phyloP scores from a whole-genome alignment of 2,888 invertebrate genomes.

The Mesopsocus fuscifrons region DNA sequence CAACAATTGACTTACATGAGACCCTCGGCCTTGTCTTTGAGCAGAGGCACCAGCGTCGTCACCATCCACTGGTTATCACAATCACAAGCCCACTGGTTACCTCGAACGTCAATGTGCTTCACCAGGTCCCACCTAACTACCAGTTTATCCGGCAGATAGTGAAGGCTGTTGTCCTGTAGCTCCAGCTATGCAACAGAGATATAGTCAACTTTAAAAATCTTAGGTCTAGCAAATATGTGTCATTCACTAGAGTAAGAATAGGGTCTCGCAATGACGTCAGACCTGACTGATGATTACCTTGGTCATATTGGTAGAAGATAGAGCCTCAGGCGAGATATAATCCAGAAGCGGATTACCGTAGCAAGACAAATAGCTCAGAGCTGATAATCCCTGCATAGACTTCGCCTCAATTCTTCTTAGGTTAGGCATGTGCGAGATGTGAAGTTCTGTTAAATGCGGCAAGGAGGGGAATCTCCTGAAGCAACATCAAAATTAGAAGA shows the following conservation, averaged over 20 bases:
- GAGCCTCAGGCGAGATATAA: conserved; percentile 37
- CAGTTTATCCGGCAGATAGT: conserved; percentile 35
- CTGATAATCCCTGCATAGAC: conserved; percentile 34
- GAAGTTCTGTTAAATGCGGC: conserved; percentile 38
- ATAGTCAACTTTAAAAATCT: no score
- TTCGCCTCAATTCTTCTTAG: conserved; percentile 34
- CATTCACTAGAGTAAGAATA: no score
- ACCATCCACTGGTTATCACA: conserved; percentile 63
- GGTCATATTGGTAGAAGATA: conserved; percentile 22
- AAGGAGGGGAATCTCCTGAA: conserved; percentile 47
- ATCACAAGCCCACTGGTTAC: conserved; percentile 63
- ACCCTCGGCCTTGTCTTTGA: conserved; percentile 23
- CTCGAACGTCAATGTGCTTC: conserved; percentile 40
- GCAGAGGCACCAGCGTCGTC: conserved; percentile 35
- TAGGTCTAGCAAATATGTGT: no score
- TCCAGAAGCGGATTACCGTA: conserved; percentile 40
- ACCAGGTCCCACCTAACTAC: conserved; percentile 51
- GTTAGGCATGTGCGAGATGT: conserved; percentile 44
- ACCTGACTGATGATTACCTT: conserved; percentile 21
- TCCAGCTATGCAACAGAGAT: no score
- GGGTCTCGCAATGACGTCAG: no score
- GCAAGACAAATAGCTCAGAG: conserved; percentile 30
- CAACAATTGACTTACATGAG: conserved; percentile 15
- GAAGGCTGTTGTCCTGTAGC: conserved; percentile 50
- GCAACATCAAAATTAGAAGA: no score